Evolutionary conservation across 1,140 invertebrate genomes (phyloP), one percentile per base, ranked within the genome.

Genomic region (Nasonia longicornis): DNA sequence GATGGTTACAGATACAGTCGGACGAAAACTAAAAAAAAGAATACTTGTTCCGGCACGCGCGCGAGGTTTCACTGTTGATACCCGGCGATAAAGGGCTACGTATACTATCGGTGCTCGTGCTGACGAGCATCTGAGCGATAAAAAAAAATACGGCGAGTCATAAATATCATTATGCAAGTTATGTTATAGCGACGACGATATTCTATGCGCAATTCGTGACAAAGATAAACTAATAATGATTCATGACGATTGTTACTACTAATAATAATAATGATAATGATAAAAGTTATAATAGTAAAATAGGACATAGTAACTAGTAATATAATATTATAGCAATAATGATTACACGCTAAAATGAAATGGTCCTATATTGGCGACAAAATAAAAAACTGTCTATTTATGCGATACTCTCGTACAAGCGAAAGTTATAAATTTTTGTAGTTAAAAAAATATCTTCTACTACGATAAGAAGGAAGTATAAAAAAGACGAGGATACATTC

Each of bases 151-250:
- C 38, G 26, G 26, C 26, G 63, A 45, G 11, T 76, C 45, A 70
- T 81, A 76, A 75, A 70, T 76, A 81, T 67, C 16, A 77, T 81
- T 81, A 81, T 81, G 79, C 73, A 38, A 80, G 63, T 74, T 42
- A 42, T 73, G 12, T 6, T 58, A 20, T 35, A 67, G 35, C 31
- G 42, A 35, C 69, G 45, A 75, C 42, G 70, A 66, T 48, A 80
- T 52, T 52, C 63, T 76, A 76, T 3, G n/a, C 35, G n/a, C 64
- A 20, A 12, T 76, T 75, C 29, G n/a, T 11, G 29, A 48, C 38
- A 78, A 78, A 70, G 29, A 20, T 69, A 77, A 64, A 66, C 69
- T 78, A 38, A 79, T 64, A 31, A 79, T 64, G 29, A 73, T 79
- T 66, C 35, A 73, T 79, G 70, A 64, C 38, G 35, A 79, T 63